Conservation (phyloP, 92 coral and sea anemone species). For the Epizoanthus scotinus region DNA sequence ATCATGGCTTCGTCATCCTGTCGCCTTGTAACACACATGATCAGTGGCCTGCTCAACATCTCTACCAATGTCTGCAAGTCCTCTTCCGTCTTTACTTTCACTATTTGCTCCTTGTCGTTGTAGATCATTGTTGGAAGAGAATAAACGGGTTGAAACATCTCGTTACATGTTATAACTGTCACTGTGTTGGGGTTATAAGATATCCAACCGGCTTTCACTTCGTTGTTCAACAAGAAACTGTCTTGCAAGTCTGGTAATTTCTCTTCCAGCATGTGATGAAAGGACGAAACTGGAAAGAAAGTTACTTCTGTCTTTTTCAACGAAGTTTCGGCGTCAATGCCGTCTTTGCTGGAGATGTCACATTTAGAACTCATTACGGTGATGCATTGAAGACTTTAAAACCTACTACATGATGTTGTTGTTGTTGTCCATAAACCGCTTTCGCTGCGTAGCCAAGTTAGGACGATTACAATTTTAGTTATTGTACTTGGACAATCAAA, state of each 20-base stretch:
- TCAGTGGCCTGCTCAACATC: constrained; percentile 29
- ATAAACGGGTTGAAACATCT: constrained; percentile 43
- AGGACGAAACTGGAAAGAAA: constrained; percentile 43
- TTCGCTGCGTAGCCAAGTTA: no score
- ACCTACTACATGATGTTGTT: no score
- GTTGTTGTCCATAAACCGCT: no score
- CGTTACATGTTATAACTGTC: constrained; percentile 39
- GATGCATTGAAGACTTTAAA: no score
- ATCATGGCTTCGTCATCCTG: constrained; percentile 41
- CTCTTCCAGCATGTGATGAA: constrained; percentile 32
- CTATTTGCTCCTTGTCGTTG: constrained; percentile 15
- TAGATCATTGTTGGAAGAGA: constrained; percentile 12
- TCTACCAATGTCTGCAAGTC: constrained; percentile 15
- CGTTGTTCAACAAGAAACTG: constrained; percentile 31
- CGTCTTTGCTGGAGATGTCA: not conserved
- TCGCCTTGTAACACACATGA: constrained; percentile 50
- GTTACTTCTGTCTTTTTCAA: not conserved
- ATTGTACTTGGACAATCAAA: no score
- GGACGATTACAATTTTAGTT: no score
- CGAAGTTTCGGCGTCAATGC: not conserved
- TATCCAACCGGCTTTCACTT: constrained; percentile 46
- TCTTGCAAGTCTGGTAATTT: constrained; percentile 25
- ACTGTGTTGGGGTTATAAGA: constrained; percentile 42
- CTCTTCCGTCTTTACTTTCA: constrained; percentile 24
- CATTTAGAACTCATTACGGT: no score